These are phyloP conservation scores for Campoletis raptor DNA, from an alignment of 2,888 invertebrate genomes.

Conservation along the genomic window DNA sequence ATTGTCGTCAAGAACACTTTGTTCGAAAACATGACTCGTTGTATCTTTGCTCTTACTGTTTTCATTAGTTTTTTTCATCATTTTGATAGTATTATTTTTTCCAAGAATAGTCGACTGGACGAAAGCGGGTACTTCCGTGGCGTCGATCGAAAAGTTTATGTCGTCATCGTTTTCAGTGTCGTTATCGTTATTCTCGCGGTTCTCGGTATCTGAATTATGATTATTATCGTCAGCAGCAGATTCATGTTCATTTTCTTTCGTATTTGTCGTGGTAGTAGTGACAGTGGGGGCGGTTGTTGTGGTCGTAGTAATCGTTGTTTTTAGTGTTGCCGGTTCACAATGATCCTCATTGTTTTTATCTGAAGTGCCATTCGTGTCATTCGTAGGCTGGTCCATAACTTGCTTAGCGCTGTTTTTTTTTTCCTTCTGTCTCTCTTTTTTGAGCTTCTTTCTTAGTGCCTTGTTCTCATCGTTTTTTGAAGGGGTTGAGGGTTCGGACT, in stretches of 20 bases:
- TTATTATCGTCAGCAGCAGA: not conserved
- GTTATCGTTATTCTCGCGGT: conserved; percentile 10
- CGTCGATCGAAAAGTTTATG: conserved; percentile 35
- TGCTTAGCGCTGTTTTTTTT: conserved; percentile 51
- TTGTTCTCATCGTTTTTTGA: conserved; percentile 36
- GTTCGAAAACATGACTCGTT: not conserved
- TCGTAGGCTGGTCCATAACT: not conserved
- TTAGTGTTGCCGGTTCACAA: not conserved
- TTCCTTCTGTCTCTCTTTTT: conserved; percentile 62
- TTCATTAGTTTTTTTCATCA: conserved; percentile 38
- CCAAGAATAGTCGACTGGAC: conserved; percentile 58
- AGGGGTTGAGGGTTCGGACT: not conserved
- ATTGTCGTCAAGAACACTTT: conserved; percentile 18
- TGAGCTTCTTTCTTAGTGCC: conserved; percentile 59
- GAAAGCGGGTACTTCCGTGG: conserved; percentile 54
- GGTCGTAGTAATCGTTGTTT: not conserved
- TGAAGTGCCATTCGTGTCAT: not conserved
- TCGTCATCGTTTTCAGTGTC: conserved; percentile 24
- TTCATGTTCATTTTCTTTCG: not conserved
- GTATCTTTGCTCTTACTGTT: conserved; percentile 9
- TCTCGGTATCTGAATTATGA: not conserved
- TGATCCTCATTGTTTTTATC: not conserved
- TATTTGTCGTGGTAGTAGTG: not conserved
- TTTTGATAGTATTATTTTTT: conserved; percentile 44
- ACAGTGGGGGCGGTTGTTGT: not conserved